These are phyloP conservation scores for Gymnorhina tibicen DNA, from an alignment of 2,113 vertebrate genomes.

Conservation along the genomic window DNA sequence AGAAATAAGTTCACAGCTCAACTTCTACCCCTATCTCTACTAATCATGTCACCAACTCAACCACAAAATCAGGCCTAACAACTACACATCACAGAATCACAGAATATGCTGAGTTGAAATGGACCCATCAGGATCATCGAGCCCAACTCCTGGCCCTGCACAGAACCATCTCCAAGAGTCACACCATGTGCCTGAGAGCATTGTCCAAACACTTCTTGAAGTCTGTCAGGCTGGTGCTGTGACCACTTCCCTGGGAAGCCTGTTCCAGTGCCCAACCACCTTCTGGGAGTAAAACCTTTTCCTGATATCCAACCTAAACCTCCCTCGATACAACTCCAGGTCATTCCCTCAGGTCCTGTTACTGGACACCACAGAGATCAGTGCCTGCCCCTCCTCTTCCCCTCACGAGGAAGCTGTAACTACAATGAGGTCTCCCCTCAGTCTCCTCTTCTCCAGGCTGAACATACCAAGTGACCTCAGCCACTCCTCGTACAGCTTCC, in stretches of 20 bases:
- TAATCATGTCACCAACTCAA: not conserved
- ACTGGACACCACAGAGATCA: not conserved
- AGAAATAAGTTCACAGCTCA: not conserved
- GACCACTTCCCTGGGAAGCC: not conserved
- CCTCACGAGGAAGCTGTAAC: too few relatives aligned
- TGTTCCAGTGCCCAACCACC: not conserved
- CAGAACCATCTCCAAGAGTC: not conserved
- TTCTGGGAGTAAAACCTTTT: not conserved
- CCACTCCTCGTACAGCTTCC: accelerated
- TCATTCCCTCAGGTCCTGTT: accelerated
- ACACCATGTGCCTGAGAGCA: not conserved
- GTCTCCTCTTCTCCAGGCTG: not conserved
- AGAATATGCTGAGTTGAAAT: not conserved
- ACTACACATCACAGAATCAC: not conserved
- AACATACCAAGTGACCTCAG: not conserved
- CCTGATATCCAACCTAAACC: not conserved
- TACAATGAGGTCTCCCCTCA: not conserved
- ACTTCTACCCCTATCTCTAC: not conserved
- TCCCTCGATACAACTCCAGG: not conserved
- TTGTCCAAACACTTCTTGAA: not conserved
- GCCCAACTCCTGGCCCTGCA: not conserved
- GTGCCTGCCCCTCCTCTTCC: not conserved
- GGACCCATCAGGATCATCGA: accelerated
- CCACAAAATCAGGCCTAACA: not conserved
- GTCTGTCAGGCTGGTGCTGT: not conserved